Evolutionary conservation across 1,140 invertebrate genomes (phyloP).

Genomic region (Globodera ellingtonae): DNA sequence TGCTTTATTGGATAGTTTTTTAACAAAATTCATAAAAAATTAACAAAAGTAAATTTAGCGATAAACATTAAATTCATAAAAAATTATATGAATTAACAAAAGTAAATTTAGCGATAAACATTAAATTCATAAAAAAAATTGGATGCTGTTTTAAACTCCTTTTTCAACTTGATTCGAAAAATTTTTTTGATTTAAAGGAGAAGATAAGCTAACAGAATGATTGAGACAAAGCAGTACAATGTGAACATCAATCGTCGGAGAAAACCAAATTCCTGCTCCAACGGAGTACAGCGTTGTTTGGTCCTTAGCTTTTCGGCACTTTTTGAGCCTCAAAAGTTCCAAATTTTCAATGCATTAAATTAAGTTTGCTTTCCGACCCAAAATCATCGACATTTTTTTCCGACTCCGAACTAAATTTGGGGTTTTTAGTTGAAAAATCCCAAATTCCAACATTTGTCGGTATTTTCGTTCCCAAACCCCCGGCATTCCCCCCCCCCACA

Average conservation of each 20-base stretch:
- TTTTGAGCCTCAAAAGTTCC: not conserved
- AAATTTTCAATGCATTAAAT: not conserved
- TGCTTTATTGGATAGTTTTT: too few relatives aligned
- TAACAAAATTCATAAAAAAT: too few relatives aligned
- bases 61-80: too few relatives aligned
- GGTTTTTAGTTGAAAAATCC: not conserved
- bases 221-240: slow-evolving; percentile 10
- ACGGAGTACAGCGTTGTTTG: slow-evolving; percentile 3
- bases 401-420: not conserved
- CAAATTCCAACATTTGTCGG: not conserved
- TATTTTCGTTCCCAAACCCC: too few relatives aligned
- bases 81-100: too few relatives aligned
- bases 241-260: slow-evolving; percentile 22
- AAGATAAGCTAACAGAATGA: slow-evolving; percentile 11
- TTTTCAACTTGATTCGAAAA: too few relatives aligned
- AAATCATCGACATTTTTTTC: not conserved
- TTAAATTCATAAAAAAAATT: too few relatives aligned
- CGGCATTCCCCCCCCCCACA: too few relatives aligned
- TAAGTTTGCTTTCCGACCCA: not conserved
- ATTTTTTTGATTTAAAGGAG: slow-evolving; percentile 5
- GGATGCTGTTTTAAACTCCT: too few relatives aligned
- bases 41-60: too few relatives aligned
- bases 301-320: not conserved
- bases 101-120: too few relatives aligned
- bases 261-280: slow-evolving; percentile 17